Conservation (phyloP, 2,113 vertebrate species). For the Lutjanus erythropterus region DNA sequence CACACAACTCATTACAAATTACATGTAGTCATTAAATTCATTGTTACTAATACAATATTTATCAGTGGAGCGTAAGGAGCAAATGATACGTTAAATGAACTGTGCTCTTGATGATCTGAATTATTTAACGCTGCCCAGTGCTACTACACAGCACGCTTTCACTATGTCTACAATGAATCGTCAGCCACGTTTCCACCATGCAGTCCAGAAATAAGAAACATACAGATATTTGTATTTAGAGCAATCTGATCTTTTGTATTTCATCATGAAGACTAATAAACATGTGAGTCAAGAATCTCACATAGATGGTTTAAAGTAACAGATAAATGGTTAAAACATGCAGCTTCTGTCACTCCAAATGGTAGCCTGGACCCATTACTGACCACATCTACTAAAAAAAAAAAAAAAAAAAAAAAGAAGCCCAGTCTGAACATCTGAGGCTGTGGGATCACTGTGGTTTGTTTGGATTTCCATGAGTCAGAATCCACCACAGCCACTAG, state of each 20-base stretch:
- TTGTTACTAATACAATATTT: not conserved
- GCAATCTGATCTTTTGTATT: too few species aligned
- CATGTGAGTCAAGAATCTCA: too few species aligned
- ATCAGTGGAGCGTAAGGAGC: not conserved
- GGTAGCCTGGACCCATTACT: not conserved
- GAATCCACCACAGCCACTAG: too few species aligned
- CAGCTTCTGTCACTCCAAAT: not conserved
- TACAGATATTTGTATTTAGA: too few species aligned
- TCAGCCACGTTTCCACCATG: too few species aligned
- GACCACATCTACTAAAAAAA: not conserved
- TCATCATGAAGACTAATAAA: not conserved
- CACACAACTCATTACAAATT: not conserved
- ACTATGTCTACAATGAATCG: too few species aligned
- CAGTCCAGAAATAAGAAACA: too few species aligned
- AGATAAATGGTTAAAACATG: too few species aligned
- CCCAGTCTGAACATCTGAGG: too few species aligned
- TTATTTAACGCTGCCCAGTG: not conserved
- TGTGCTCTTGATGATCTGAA: not conserved
- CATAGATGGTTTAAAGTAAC: not conserved
- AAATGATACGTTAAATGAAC: conserved; percentile 1
- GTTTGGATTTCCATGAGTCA: too few species aligned
- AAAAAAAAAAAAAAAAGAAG: too few species aligned
- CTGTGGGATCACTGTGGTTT: too few species aligned
- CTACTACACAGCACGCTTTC: not conserved
- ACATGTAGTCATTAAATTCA: not conserved